phyloP scores from a whole-genome alignment of 2,113 vertebrate species.

The Perca flavescens region DNA sequence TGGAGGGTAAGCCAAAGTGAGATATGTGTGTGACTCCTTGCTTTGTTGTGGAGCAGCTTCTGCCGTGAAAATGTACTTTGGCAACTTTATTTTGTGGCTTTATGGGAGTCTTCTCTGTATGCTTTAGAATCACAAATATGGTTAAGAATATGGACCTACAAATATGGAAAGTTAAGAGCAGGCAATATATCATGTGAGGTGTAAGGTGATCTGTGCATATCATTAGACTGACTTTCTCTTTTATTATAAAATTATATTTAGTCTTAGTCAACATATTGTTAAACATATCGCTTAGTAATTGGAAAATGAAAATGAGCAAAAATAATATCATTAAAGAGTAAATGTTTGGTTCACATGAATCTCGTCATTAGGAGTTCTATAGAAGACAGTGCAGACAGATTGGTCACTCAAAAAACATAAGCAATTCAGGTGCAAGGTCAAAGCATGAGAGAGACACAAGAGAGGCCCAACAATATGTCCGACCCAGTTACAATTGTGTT shows the following conservation, averaged over 20 bases:
- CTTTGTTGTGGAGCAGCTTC: not conserved
- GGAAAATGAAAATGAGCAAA: not conserved
- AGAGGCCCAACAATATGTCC: not conserved
- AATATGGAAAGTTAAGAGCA: slow-evolving; percentile 10
- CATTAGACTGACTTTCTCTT: not conserved
- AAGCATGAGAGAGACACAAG: not conserved
- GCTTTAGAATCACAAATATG: slow-evolving; percentile 16
- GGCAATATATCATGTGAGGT: slow-evolving; percentile 24
- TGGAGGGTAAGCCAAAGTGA: slow-evolving; percentile 76
- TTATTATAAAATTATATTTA: not conserved
- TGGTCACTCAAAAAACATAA: not conserved
- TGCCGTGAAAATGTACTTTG: not conserved
- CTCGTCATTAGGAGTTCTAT: slow-evolving; percentile 21
- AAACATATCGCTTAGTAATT: not conserved
- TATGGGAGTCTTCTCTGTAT: not conserved
- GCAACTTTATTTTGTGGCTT: not conserved
- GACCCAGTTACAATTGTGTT: slow-evolving; percentile 10
- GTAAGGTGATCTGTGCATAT: not conserved
- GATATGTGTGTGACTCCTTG: not conserved
- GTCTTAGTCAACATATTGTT: not conserved
- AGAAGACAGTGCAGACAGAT: not conserved
- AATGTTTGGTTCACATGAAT: not conserved
- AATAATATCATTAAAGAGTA: too few species aligned
- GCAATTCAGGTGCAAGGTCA: not conserved
- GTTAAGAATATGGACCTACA: not conserved